A percentile compares a stretch with the other conserved stretches of the same genome.
Evolutionary conservation across 1,140 invertebrate species (phyloP).

Genomic region (Anoplolepis gracilipes): DNA sequence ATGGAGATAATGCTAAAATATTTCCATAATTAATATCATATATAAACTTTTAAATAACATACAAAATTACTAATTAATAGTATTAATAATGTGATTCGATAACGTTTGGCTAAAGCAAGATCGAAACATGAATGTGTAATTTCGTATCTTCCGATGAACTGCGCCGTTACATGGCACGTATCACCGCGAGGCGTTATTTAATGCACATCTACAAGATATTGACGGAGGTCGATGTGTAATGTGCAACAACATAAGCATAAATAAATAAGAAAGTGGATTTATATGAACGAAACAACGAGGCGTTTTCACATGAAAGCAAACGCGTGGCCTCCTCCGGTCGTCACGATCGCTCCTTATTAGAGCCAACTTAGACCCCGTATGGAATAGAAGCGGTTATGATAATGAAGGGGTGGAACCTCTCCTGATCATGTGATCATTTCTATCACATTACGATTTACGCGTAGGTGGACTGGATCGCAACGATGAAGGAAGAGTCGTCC

Average conservation of each 20-base stretch:
- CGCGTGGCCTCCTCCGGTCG: conserved; percentile 6
- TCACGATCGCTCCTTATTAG: conserved; percentile 55
- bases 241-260: conserved; percentile 12
- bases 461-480: conserved; percentile 18
- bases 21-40: too few relatives aligned
- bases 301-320: conserved; percentile 35
- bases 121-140: not conserved
- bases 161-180: not conserved
- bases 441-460: conserved; percentile 31
- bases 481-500: conserved; percentile 7
- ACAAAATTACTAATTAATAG: too few relatives aligned
- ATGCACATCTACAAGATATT: not conserved
- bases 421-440: conserved; percentile 52
- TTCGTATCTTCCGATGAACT: not conserved
- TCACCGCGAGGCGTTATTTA: not conserved
- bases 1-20: too few relatives aligned
- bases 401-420: conserved; percentile 60
- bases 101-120: not conserved
- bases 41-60: too few relatives aligned
- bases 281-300: not conserved
- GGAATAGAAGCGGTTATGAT: conserved; percentile 68
- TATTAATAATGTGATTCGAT: not conserved
- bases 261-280: conserved; percentile 35
- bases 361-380: conserved; percentile 12
- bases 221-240: not conserved